A percentile compares a stretch with the other conserved stretches of the same genome.
Conservation (phyloP, 2,797 vertebrate species). For the Petrocephalus sullivani region DNA sequence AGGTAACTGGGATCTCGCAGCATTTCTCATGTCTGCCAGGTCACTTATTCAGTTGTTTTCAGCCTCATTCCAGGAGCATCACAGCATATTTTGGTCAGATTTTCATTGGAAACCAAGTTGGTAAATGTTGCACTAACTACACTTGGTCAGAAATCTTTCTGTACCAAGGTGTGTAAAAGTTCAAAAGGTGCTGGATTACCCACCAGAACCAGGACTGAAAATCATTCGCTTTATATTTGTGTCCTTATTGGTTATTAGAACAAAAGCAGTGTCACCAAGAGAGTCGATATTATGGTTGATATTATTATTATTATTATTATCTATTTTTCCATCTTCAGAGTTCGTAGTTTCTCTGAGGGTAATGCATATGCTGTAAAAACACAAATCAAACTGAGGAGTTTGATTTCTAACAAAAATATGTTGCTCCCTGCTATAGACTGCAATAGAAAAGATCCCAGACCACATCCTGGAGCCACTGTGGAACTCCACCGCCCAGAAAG, state of each 20-base stretch:
- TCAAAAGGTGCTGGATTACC: background rate
- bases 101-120: background rate
- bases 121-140: background rate
- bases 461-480: constrained; percentile 83
- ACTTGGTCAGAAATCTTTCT: background rate
- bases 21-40: background rate
- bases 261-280: background rate
- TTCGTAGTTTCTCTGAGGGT: background rate
- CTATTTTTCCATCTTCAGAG: background rate
- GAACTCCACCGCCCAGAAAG: constrained; percentile 53
- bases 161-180: background rate
- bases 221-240: background rate
- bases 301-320: background rate
- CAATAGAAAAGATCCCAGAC: constrained; percentile 79
- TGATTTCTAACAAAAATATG: constrained; percentile 11
- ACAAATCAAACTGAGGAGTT: background rate
- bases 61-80: background rate
- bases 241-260: background rate
- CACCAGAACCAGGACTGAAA: background rate
- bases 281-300: background rate
- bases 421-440: constrained; percentile 60
- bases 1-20: constrained; percentile 54
- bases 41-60: background rate
- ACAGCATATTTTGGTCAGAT: background rate
- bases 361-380: background rate